Evolutionary conservation across 2,113 vertebrate genomes (phyloP), one percentile per base, ranked within the genome.

Genomic region (Proterorhinus semilunaris): DNA sequence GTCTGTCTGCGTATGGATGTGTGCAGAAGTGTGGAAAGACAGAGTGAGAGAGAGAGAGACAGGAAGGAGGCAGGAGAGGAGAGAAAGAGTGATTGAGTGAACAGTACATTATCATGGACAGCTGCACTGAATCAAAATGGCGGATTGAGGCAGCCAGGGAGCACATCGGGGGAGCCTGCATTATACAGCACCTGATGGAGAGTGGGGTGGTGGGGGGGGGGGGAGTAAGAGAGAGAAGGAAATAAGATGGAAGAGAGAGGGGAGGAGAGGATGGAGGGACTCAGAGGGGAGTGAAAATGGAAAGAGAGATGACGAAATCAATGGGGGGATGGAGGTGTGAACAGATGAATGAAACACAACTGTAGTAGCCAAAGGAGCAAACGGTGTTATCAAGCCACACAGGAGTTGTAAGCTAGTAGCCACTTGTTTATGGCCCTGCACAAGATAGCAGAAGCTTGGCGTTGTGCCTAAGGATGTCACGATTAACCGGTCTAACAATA

Each of bases 71-170:
- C 46, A 76, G 77, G 43, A 66, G 63, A 68, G 66, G 74, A 84
- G 69, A 81, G 83, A 83, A 82, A 77, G 77, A 87, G 81, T 87
- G 88, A 90, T 88, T 85, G 89, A 89, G 87, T 84, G 90, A 91
- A 86, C 83, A 87, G 87, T 89, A 89, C 88, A 90, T 90, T 87
- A 90, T 90, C 87, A 88, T 82, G 89, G 90, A 92, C 91, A 92
- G 91, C 89, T 90, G 87, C 86, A 90, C 90, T 90, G 89, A 92
- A 91, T 91, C 92, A 93, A 93, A 92, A 93, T 92, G 92, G 91
- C 90, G 89, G 91, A 90, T 85, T 74, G 87, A 86, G 86, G 84
- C 86, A 87, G 86, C 83, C 86, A 87, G 83, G 86, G 87, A 87
- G 84, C 84, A 83, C 83, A 82, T 86, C 85, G 73, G 85, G 86